These are phyloP conservation scores for Passerculus sandwichensis DNA, from an alignment of 2,797 vertebrate species.

Conservation along the genomic window DNA sequence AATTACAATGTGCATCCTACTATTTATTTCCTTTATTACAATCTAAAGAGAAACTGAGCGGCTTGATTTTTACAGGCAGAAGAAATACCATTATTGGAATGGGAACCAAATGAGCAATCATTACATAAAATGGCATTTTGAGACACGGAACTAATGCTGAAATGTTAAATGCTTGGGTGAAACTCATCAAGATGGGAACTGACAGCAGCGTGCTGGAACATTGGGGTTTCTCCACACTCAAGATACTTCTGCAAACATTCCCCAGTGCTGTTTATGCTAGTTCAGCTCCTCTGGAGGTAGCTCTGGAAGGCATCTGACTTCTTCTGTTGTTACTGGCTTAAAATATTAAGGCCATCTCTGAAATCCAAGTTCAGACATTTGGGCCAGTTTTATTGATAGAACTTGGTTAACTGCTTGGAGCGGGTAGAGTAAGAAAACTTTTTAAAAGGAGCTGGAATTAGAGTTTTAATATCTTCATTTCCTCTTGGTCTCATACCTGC, in stretches of 20 bases:
- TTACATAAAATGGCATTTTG: conserved; percentile 68
- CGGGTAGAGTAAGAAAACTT: background rate
- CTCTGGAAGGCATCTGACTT: background rate
- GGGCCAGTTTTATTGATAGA: background rate
- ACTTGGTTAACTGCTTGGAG: background rate
- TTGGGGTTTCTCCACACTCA: background rate
- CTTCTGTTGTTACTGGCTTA: background rate
- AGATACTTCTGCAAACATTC: conserved; percentile 7
- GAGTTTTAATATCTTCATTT: background rate
- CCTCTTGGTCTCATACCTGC: background rate
- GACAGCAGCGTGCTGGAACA: conserved; percentile 10
- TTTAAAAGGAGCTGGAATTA: background rate
- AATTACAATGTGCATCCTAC: background rate
- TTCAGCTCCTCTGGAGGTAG: conserved; percentile 21
- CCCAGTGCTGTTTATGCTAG: background rate
- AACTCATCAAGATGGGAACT: conserved; percentile 66
- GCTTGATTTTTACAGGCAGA: conserved; percentile 66
- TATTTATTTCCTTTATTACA: background rate
- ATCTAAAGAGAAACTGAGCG: background rate
- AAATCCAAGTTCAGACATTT: conserved; percentile 10
- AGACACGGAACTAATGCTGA: conserved; percentile 63
- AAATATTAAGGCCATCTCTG: background rate
- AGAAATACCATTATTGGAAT: conserved; percentile 73
- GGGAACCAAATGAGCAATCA: conserved; percentile 68
- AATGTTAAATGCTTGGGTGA: conserved; percentile 66